Evolutionary conservation across 2,888 invertebrate genomes (phyloP).

Genomic region (Stegana nigrithorax): DNA sequence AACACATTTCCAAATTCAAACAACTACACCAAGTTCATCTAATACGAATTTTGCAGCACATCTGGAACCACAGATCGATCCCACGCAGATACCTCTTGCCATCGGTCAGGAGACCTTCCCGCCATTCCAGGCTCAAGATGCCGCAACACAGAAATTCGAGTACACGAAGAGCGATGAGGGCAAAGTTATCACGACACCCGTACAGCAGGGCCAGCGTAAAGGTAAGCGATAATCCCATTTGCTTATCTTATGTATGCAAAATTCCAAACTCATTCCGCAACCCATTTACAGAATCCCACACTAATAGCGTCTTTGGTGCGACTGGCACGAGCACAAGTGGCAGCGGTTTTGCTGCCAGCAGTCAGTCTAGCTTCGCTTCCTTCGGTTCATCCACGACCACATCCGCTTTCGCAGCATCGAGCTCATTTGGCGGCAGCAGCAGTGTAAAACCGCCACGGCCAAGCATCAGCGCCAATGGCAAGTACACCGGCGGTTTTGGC

Average conservation of each 20-base stretch:
- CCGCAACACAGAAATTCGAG: slow-evolving; percentile 49
- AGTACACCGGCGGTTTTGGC: slow-evolving; percentile 65
- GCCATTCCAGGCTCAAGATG: slow-evolving; percentile 32
- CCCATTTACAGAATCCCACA: slow-evolving; percentile 25
- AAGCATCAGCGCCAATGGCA: slow-evolving; percentile 34
- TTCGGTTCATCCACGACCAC: slow-evolving; percentile 3
- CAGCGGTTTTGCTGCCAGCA: slow-evolving; percentile 23
- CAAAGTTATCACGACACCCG: slow-evolving; percentile 61
- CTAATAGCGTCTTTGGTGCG: slow-evolving; percentile 8
- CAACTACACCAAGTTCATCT: slow-evolving; percentile 52
- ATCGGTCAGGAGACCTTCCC: slow-evolving; percentile 42
- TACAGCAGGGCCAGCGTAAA: too few species aligned
- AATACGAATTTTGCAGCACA: slow-evolving; percentile 63
- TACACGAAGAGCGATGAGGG: slow-evolving; percentile 66
- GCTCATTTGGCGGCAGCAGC: slow-evolving; percentile 9
- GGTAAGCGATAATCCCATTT: slow-evolving; percentile 37
- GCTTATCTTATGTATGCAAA: neutral
- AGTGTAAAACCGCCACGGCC: neutral
- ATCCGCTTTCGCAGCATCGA: neutral
- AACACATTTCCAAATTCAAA: slow-evolving; percentile 30
- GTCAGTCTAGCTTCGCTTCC: slow-evolving; percentile 9
- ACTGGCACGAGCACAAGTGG: slow-evolving; percentile 33
- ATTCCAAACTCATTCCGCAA: neutral
- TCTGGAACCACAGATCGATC: slow-evolving; percentile 43
- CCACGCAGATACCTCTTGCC: slow-evolving; percentile 25